phyloP scores from a whole-genome alignment of 2,113 vertebrate species.

The Rhinoderma darwinii region DNA sequence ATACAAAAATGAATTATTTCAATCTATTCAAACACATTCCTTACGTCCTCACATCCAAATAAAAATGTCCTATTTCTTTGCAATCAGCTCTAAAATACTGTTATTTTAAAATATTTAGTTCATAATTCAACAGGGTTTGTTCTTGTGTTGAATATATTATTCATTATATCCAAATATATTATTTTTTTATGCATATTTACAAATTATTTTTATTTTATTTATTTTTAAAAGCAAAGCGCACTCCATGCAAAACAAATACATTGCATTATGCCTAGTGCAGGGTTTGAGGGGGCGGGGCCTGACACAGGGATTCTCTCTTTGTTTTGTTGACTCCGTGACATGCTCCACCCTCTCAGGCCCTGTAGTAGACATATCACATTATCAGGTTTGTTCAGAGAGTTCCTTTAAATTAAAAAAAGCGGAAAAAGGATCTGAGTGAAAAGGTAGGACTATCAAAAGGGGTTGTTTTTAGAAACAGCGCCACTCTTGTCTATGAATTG shows the following conservation, averaged over 20 bases:
- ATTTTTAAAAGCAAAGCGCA: slow-evolving; percentile 10
- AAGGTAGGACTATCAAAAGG: too few species aligned
- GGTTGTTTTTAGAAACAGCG: background rate
- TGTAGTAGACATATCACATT: background rate
- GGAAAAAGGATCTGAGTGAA: too few species aligned
- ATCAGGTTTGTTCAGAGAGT: background rate
- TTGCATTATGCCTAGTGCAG: background rate
- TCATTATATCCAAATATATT: slow-evolving; percentile 44
- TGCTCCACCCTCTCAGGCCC: background rate
- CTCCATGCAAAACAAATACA: background rate
- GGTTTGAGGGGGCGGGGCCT: background rate
- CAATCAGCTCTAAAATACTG: background rate
- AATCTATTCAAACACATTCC: slow-evolving; percentile 33
- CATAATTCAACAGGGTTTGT: background rate
- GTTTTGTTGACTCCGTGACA: background rate
- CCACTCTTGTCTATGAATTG: background rate
- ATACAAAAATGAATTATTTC: slow-evolving; percentile 23
- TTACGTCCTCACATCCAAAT: background rate
- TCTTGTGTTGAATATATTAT: background rate
- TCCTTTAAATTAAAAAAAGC: background rate
- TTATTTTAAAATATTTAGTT: too few species aligned
- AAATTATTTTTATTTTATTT: background rate
- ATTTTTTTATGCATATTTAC: slow-evolving; percentile 53
- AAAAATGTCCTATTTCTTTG: background rate
- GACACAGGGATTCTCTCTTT: background rate